Evolutionary conservation across 2,797 vertebrate genomes (phyloP), one percentile per base, ranked within the genome.

Genomic region (Pempheris klunzingeri): DNA sequence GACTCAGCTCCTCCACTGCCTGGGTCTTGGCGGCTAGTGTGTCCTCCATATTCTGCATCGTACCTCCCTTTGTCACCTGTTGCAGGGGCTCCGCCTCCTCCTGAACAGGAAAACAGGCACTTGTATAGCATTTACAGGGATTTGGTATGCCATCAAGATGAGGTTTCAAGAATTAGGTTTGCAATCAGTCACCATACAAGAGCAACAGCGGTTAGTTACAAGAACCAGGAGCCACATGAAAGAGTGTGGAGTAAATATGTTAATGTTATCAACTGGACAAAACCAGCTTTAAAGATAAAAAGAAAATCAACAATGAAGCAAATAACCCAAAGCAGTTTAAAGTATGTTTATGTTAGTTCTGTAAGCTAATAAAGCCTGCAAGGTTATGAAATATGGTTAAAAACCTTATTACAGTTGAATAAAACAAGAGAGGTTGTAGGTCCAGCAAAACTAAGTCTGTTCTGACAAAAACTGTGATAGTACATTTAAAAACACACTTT

Each of bases 1-100:
- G 92, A 88, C 89, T 98, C 81, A 98, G 92, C 47, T 98, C 96
- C 87, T 98, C 97, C 81, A 96, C 92, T 15, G 95, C 95, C 80
- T 93, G 94, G 10, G 94, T 96, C 82, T 97, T 97, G n/a, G 93
- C 96, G 18, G 94, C 89, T 59, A 97, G 86, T 4, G 96, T 95
- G 28, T 95, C 95, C 92, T 97, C 96, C 95, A 97, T 94, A 75
- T 94, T 92, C 73, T 96, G 95, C 62, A 95, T 88, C 0, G 87
- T 90, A 22, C 64, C 81, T 28, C 71, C 90, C 62, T 94, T 95
- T 9, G 89, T 92, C 81, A 93, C 94, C 83, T 92, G 93, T 39
- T 94, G 87, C 81, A 92, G 88, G 80, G 95, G 81, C 82, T 98
- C 97, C 57, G 71, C 88, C 91, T 99, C 98, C 91, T 98, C 97